Evolutionary conservation across 2,888 invertebrate species (phyloP), one percentile per base, ranked within the genome.

Genomic region (Tenthredo scrophulariae): DNA sequence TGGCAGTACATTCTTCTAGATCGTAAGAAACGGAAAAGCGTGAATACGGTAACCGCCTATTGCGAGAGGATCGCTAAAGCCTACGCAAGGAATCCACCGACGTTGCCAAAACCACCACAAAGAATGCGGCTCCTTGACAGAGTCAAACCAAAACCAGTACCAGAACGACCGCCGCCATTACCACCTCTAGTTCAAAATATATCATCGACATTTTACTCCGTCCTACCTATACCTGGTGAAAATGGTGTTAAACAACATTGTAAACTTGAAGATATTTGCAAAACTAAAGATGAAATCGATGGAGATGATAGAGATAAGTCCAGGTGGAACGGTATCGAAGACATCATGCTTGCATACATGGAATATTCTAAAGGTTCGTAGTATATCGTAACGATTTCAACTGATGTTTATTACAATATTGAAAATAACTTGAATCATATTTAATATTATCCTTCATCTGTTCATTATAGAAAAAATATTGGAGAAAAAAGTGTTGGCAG

Each of bases 1-100:
- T 96, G 96, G 96, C 94, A 94, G 88, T 95, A 95, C 90, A 94
- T 96, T 87, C 89, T 96, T 3, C 95, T 95, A 90, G 96, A 96
- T 88, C 94, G 96, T 77, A 94, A 94, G 88, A 95, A 95, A 86
- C 93, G 96, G 85, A 94, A 95, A 87, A 94, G 94, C 83, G 91
- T 92, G 40, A 93, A 94, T 74, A 91, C 94, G 50, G 92, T 95
- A 77, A 94, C 94, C 5, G 93, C 94, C 75, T 95, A 94, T 88
- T 94, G 93, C 90, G 91, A 93, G 90, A 88, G 93, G 91, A 89
- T 92, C 33, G 92, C 92, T 46, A 92, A 91, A 87, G 90, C 88
- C 22, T 92, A 92, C 70, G 91, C 90, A 85, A 91, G 89, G 84
- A 90, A 91, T 88, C 92, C 92, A 72, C 92, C 92, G 9, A 84